These are phyloP conservation scores for Sylvilagus floridanus DNA, from an alignment of 2,797 vertebrate genomes.

Conservation along the genomic window DNA sequence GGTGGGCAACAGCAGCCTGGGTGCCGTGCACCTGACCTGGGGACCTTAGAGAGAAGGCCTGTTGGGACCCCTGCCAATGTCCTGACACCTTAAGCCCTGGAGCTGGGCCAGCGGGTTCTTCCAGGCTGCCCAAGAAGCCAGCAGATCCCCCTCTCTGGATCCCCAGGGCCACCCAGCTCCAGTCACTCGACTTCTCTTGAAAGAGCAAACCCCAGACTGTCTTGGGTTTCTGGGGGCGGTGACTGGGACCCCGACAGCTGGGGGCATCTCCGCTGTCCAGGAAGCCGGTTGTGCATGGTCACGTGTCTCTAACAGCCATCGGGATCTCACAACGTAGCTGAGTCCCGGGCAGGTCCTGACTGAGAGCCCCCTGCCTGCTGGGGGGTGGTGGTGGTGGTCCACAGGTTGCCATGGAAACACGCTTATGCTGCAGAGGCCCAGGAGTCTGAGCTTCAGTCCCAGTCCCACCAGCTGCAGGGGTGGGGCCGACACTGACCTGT, in stretches of 20 bases:
- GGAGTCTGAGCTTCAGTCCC: background rate
- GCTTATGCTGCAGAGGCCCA: background rate
- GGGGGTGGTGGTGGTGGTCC: background rate
- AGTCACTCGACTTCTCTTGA: background rate
- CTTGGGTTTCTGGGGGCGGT: no score
- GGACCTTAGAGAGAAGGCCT: background rate
- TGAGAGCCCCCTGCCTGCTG: rapidly evolving
- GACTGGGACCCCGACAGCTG: background rate
- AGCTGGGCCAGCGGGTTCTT: background rate
- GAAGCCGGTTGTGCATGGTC: background rate
- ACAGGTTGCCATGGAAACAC: background rate
- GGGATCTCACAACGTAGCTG: background rate
- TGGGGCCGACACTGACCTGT: background rate
- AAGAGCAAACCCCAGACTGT: background rate
- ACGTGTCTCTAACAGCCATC: background rate
- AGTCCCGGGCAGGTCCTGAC: rapidly evolving
- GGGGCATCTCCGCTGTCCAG: background rate
- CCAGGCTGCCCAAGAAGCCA: background rate
- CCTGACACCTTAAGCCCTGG: background rate
- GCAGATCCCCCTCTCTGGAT: rapidly evolving
- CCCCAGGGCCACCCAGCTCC: background rate
- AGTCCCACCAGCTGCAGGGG: background rate
- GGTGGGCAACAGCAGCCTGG: rapidly evolving
- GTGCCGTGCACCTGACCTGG: background rate
- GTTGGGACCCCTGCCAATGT: background rate